These are phyloP conservation scores for Oxytorus armatus DNA, from an alignment of 2,888 invertebrate genomes.

Conservation along the genomic window DNA sequence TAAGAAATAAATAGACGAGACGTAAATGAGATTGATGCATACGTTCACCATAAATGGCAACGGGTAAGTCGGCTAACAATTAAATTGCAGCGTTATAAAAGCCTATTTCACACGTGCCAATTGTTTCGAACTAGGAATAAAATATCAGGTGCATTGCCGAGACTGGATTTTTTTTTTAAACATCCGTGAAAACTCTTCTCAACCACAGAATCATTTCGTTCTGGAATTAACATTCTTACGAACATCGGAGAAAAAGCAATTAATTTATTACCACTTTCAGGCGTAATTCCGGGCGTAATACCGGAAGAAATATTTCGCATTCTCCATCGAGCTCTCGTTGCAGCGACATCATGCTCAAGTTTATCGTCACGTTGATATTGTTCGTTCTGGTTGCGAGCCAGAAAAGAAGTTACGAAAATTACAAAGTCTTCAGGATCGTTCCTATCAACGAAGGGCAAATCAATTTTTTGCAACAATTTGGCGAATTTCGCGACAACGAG, in stretches of 20 bases:
- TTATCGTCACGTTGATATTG: constrained; percentile 69
- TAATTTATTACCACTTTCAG: constrained; percentile 42
- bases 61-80: constrained; percentile 49
- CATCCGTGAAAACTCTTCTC: not conserved
- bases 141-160: constrained; percentile 28
- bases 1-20: constrained; percentile 77
- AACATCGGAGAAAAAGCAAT: constrained; percentile 21
- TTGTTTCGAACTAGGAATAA: constrained; percentile 34
- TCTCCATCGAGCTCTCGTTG: constrained; percentile 40
- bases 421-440: constrained; percentile 86
- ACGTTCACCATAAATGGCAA: constrained; percentile 48
- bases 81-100: constrained; percentile 1
- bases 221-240: not conserved
- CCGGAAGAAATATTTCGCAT: constrained; percentile 37
- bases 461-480: constrained; percentile 81
- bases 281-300: not conserved
- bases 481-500: constrained; percentile 69
- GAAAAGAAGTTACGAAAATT: constrained; percentile 85
- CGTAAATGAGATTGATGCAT: constrained; percentile 32
- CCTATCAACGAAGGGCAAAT: constrained; percentile 85
- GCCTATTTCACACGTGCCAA: constrained; percentile 55
- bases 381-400: constrained; percentile 72
- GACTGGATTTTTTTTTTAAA: constrained; percentile 1
- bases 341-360: constrained; percentile 71
- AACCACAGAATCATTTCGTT: constrained; percentile 18